phyloP scores from a whole-genome alignment of 2,113 vertebrate genomes.

The Sinocyclocheilus anshuiensis region DNA sequence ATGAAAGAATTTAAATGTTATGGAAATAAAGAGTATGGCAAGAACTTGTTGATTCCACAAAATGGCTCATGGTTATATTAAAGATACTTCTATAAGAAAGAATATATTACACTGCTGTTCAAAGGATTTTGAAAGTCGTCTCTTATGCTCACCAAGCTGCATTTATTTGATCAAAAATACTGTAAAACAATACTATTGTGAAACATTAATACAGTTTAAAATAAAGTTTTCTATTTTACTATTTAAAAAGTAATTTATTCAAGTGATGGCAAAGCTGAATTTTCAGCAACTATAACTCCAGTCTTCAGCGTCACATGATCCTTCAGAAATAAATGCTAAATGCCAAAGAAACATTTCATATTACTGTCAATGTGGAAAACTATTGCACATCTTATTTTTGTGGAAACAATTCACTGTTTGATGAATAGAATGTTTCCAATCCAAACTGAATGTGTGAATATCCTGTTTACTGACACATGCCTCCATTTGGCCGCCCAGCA shows the following conservation, averaged over 20 bases:
- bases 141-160: background rate
- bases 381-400: background rate
- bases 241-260: background rate
- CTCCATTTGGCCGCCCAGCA: background rate
- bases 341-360: background rate
- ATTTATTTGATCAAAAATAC: background rate
- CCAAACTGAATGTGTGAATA: background rate
- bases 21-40: background rate
- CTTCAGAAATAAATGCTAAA: background rate
- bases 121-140: background rate
- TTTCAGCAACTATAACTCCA: background rate
- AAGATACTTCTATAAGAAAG: background rate
- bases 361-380: background rate
- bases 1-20: background rate
- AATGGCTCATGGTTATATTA: background rate
- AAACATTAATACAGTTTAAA: background rate
- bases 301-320: background rate
- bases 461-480: background rate
- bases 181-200: background rate
- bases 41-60: background rate
- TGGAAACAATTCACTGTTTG: background rate
- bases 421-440: background rate
- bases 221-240: background rate
- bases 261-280: background rate
- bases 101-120: background rate